Conservation (phyloP, 1,140 invertebrate species). For the Drosophila biarmipes region DNA sequence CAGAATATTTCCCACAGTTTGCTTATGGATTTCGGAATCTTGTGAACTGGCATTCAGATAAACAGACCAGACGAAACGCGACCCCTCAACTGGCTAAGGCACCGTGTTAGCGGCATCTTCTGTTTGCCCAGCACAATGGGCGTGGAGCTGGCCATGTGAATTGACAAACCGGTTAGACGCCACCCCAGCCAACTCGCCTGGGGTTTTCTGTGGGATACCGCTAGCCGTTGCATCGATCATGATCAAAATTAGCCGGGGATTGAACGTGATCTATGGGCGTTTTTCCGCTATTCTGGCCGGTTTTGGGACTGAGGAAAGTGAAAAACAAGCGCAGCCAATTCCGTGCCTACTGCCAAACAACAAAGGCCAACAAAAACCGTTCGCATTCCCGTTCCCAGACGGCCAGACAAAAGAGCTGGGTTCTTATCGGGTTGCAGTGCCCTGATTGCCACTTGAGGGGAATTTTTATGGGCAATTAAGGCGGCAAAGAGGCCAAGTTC, state of each 20-base stretch:
- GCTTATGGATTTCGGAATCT: conserved; percentile 24
- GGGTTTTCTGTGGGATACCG: conserved; percentile 32
- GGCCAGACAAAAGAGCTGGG: background rate
- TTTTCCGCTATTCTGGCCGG: conserved; percentile 23
- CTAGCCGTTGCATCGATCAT: conserved; percentile 69
- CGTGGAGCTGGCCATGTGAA: conserved; percentile 53
- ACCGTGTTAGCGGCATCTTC: conserved; percentile 35
- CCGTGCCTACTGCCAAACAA: conserved; percentile 24
- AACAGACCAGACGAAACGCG: conserved; percentile 6
- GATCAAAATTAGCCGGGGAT: conserved; percentile 58
- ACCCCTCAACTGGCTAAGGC: conserved; percentile 1
- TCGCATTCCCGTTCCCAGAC: conserved; percentile 27
- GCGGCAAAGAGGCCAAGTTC: conserved; percentile 29
- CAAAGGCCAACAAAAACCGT: conserved; percentile 18
- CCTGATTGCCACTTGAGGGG: conserved; percentile 41
- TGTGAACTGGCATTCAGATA: conserved; percentile 47
- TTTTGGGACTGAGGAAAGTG: conserved; percentile 52
- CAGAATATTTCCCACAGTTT: conserved; percentile 27
- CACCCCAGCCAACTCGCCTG: conserved; percentile 6
- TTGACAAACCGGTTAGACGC: conserved; percentile 54
- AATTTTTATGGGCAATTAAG: conserved; percentile 31
- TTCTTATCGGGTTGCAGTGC: conserved; percentile 20
- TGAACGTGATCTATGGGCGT: conserved; percentile 41
- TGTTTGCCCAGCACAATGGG: conserved; percentile 48
- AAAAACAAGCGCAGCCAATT: conserved; percentile 34